These are phyloP conservation scores for Brachymystax lenok DNA, from an alignment of 2,797 vertebrate genomes.

Conservation along the genomic window DNA sequence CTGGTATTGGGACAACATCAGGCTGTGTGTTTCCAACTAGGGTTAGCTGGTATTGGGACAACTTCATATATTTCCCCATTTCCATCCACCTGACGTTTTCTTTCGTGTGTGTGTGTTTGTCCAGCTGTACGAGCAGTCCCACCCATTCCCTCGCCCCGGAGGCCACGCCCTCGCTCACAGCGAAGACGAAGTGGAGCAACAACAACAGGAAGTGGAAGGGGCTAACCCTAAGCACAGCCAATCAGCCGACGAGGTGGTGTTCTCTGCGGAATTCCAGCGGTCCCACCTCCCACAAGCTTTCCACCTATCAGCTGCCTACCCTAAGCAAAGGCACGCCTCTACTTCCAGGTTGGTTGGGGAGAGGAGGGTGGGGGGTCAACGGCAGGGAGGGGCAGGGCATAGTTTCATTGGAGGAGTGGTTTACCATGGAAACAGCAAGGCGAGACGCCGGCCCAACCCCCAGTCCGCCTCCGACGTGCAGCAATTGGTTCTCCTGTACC, in stretches of 20 bases:
- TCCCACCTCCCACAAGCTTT: conserved; percentile 64
- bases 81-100: too few species aligned
- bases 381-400: conserved; percentile 59
- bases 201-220: conserved; percentile 47
- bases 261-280: conserved; percentile 59
- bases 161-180: conserved; percentile 53
- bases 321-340: conserved; percentile 63
- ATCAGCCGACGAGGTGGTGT: conserved; percentile 73
- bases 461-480: conserved; percentile 67
- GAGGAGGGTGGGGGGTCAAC: conserved; percentile 46
- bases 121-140: conserved; percentile 64
- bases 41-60: too few species aligned
- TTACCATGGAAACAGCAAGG: conserved; percentile 55
- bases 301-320: conserved; percentile 31
- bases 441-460: conserved; percentile 61
- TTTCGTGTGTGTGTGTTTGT: conserved; percentile 17
- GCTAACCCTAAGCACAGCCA: conserved; percentile 66
- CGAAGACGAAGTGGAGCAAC: conserved; percentile 59
- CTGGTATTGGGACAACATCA: too few species aligned
- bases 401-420: conserved; percentile 21
- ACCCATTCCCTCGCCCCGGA: conserved; percentile 36
- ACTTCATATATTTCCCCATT: too few species aligned
- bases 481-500: conserved; percentile 81
- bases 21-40: too few species aligned
- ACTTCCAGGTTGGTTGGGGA: conserved; percentile 48